Conservation (phyloP, 2,888 invertebrate species). For the Hemicrepidius hirtus region DNA sequence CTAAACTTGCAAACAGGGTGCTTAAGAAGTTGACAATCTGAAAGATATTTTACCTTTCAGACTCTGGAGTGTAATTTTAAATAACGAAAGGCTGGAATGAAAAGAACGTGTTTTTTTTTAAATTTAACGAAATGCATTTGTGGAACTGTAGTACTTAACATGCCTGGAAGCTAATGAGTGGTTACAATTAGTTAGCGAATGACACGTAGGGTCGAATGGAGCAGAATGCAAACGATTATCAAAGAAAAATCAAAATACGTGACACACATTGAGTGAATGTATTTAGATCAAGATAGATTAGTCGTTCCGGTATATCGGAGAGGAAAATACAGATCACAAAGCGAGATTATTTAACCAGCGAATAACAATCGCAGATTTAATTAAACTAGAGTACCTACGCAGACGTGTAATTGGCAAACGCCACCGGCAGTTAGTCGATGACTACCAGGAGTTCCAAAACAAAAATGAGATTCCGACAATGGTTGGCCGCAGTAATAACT, state of each 20-base stretch:
- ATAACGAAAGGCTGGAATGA: too few relatives aligned
- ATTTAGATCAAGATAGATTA: conserved; percentile 43
- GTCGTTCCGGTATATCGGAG: conserved; percentile 41
- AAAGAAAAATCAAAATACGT: conserved; percentile 19
- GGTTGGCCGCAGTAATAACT: conserved; percentile 43
- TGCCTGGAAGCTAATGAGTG: conserved; percentile 6
- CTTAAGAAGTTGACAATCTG: too few relatives aligned
- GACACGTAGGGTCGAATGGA: neutral
- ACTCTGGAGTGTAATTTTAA: too few relatives aligned
- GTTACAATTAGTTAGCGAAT: conserved; percentile 9
- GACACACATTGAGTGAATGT: conserved; percentile 23
- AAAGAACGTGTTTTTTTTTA: too few relatives aligned
- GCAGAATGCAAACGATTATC: conserved; percentile 2
- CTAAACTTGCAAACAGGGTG: too few relatives aligned
- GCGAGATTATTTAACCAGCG: conserved; percentile 64
- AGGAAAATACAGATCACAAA: conserved; percentile 63
- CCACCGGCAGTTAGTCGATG: conserved; percentile 56
- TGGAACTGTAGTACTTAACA: too few relatives aligned
- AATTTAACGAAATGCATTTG: too few relatives aligned
- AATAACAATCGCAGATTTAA: conserved; percentile 67
- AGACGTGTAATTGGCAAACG: conserved; percentile 64
- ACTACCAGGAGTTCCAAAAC: conserved; percentile 53
- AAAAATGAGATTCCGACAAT: conserved; percentile 51
- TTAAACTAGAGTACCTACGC: conserved; percentile 65
- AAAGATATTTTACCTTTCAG: too few relatives aligned